These are phyloP conservation scores for Heteropelma amictum DNA, from an alignment of 2,888 invertebrate species.

Conservation along the genomic window DNA sequence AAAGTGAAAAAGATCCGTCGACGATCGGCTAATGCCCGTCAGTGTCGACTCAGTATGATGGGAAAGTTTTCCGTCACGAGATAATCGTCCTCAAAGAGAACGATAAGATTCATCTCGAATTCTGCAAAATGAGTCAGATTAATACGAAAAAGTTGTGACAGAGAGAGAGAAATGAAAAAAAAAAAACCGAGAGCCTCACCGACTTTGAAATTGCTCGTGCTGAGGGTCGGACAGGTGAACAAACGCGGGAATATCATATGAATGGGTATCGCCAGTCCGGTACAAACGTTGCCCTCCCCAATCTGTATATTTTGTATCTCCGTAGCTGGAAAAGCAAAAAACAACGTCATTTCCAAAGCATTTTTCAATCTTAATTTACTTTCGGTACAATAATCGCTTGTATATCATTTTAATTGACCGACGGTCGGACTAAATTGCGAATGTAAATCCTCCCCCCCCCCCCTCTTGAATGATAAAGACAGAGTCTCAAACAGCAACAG, in stretches of 20 bases:
- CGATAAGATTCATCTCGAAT: constrained; percentile 95
- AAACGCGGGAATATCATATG: constrained; percentile 97
- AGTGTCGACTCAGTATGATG: constrained; percentile 81
- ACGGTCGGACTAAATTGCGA: too few species aligned
- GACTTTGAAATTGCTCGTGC: constrained; percentile 95
- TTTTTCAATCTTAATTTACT: constrained; percentile 40
- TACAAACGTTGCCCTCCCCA: constrained; percentile 93
- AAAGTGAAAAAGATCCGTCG: too few species aligned
- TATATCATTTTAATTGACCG: too few species aligned
- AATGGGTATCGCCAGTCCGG: constrained; percentile 91
- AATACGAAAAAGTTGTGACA: background rate
- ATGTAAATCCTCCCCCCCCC: too few species aligned
- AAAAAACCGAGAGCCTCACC: constrained; percentile 80
- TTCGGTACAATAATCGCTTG: too few species aligned
- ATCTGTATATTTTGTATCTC: constrained; percentile 99
- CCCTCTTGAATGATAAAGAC: too few species aligned
- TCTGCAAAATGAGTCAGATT: constrained; percentile 83
- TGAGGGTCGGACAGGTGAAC: constrained; percentile 95
- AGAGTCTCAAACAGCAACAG: too few species aligned
- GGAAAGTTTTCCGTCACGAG: constrained; percentile 97
- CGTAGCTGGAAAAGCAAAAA: constrained; percentile 83
- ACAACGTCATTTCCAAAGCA: too few species aligned
- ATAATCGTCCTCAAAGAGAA: constrained; percentile 95
- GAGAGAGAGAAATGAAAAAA: background rate
- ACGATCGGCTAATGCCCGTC: too few species aligned